Evolutionary conservation across 1,140 invertebrate species (phyloP), one percentile per base, ranked within the genome.

Genomic region (Pararge aegeria): DNA sequence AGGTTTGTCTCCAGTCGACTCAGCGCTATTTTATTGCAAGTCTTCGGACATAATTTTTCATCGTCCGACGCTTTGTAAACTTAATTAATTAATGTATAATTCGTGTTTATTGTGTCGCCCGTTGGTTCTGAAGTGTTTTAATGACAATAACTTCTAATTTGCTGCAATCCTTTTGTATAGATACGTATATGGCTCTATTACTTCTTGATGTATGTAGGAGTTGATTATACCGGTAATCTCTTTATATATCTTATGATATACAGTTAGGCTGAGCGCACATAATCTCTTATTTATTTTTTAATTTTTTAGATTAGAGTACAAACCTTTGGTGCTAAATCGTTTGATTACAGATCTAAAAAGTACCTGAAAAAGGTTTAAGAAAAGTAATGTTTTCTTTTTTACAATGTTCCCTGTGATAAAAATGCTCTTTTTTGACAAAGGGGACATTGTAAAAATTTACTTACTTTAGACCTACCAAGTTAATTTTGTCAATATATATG

Each of bases 91-190:
- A 34, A 34, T 12, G 30, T 10, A 70, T 70, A 68, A 71, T 70
- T 74, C 65, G 63, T 75, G 61, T 74, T 70, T 69, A 68, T n/a
- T 49, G 21, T 29, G 15, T 67, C 62, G 66, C 51, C 55, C 59
- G 59, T 53, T 61, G 58, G 50, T 73, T 70, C 70, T 68, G 75
- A 66, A 61, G 57, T 54, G 51, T 61, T 61, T 61, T 61, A 55
- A 56, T 42, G 59, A 83, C 80, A 85, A 83, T 85, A 86, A 83
- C 56, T 79, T 77, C 57, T 78, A 68, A 64, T 75, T 85, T 85
- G 76, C 75, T 83, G 71, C 66, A 74, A 68, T 57, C 37, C 16
- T 27, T 44, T 40, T 40, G 20, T 54, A 55, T n/a, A n/a, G n/a
- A n/a, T 55, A 29, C 29, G 55, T 49, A 56, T 37, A 20, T 56